A percentile compares a stretch with the other conserved stretches of the same genome.
phyloP scores from a whole-genome alignment of 2,797 vertebrate species.

The Sebastes vulpes region DNA sequence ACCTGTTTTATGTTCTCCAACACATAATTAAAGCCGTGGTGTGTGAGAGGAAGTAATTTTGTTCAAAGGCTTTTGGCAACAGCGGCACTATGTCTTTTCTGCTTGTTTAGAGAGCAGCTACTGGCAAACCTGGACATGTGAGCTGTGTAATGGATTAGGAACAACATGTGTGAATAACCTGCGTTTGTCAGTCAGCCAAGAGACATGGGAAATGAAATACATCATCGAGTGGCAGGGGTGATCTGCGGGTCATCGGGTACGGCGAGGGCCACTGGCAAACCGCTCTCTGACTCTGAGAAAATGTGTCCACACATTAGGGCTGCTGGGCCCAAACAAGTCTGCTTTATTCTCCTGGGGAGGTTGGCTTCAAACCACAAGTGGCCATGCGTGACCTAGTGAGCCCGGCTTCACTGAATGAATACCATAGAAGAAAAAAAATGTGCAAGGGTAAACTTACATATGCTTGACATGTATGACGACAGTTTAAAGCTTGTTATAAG shows the following conservation, averaged over 20 bases:
- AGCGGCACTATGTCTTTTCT: conserved; percentile 85
- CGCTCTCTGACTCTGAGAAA: conserved; percentile 68
- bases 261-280: conserved; percentile 51
- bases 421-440: conserved; percentile 22
- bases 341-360: conserved; percentile 66
- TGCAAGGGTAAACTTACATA: background rate
- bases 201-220: conserved; percentile 73
- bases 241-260: conserved; percentile 67
- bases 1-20: conserved; percentile 94
- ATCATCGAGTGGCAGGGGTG: conserved; percentile 64
- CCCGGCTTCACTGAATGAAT: conserved; percentile 35
- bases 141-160: conserved; percentile 81
- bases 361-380: conserved; percentile 60
- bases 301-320: conserved; percentile 70
- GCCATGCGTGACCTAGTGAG: conserved; percentile 52
- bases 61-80: conserved; percentile 93
- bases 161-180: conserved; percentile 80
- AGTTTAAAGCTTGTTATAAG: background rate
- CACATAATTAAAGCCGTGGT: conserved; percentile 94
- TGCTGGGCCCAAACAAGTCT: conserved; percentile 41
- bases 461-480: conserved; percentile 5
- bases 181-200: conserved; percentile 65
- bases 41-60: conserved; percentile 96
- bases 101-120: conserved; percentile 87
- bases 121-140: conserved; percentile 84